Evolutionary conservation across 1,140 invertebrate genomes (phyloP).

Genomic region (Eriocheir sinensis): DNA sequence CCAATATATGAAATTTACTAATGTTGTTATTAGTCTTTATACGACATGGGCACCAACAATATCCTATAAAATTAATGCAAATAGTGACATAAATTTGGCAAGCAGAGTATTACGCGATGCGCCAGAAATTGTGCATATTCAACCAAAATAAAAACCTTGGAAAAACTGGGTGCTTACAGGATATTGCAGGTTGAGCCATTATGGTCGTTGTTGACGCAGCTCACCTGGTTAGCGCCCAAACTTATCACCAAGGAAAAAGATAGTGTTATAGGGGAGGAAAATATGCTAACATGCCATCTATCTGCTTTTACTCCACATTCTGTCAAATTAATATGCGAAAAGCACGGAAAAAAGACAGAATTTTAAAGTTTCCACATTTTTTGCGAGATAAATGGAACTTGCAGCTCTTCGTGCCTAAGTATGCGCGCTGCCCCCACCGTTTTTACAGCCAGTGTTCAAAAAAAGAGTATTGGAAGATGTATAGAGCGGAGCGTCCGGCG

Average conservation of each 20-base stretch:
- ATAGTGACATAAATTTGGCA: conserved; percentile 74
- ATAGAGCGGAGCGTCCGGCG: conserved; percentile 27
- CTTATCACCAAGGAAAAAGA: conserved; percentile 71
- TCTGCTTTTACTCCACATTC: conserved; percentile 69
- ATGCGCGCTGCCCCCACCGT: conserved; percentile 19
- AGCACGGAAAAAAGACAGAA: conserved; percentile 60
- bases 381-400: conserved; percentile 48
- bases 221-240: conserved; percentile 73
- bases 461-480: conserved; percentile 57
- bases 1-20: conserved; percentile 78
- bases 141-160: conserved; percentile 74
- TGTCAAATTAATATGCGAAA: conserved; percentile 68
- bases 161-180: conserved; percentile 76
- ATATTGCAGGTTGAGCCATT: conserved; percentile 73
- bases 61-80: conserved; percentile 78
- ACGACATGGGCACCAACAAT: conserved; percentile 76
- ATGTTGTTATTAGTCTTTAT: conserved; percentile 78
- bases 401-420: conserved; percentile 64
- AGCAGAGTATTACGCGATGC: conserved; percentile 75
- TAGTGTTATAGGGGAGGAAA: conserved; percentile 65
- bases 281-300: conserved; percentile 62
- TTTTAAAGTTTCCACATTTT: conserved; percentile 58
- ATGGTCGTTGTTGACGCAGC: conserved; percentile 64
- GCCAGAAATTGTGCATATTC: conserved; percentile 76
- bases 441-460: conserved; percentile 57